phyloP scores from a whole-genome alignment of 2,797 vertebrate species.

The Periophthalmus magnuspinnatus region DNA sequence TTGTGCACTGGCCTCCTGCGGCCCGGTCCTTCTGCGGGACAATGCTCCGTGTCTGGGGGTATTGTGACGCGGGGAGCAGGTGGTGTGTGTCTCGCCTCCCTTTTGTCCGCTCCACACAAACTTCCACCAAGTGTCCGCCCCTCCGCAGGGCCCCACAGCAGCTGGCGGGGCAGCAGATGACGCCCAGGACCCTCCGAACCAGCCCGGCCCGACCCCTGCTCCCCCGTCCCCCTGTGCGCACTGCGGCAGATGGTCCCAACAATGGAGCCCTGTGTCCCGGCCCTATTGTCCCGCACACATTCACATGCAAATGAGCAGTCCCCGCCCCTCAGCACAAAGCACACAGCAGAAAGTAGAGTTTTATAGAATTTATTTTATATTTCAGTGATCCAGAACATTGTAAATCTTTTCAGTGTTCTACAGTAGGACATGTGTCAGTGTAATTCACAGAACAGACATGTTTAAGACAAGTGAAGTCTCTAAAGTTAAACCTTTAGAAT shows the following conservation, averaged over 20 bases:
- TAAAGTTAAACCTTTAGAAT: background rate
- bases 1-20: too few relatives aligned
- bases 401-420: background rate
- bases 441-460: constrained; percentile 27
- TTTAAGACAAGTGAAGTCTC: background rate
- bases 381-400: constrained; percentile 4
- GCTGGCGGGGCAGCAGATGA: constrained; percentile 62
- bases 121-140: constrained; percentile 54
- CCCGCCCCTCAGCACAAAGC: constrained; percentile 15
- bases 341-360: background rate
- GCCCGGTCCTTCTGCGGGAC: background rate
- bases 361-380: background rate
- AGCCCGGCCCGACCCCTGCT: constrained; percentile 44
- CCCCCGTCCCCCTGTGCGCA: constrained; percentile 51
- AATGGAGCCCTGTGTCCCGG: constrained; percentile 67
- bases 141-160: constrained; percentile 55
- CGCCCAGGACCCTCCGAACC: constrained; percentile 26
- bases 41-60: constrained; percentile 6
- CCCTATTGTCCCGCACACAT: background rate
- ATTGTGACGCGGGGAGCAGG: constrained; percentile 27
- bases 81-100: constrained; percentile 24
- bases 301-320: background rate
- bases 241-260: constrained; percentile 78
- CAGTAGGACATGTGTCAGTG: constrained; percentile 24
- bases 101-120: constrained; percentile 51